Conservation (phyloP, 2,797 vertebrate genomes). For the Sebastiscus albofasciatus region DNA sequence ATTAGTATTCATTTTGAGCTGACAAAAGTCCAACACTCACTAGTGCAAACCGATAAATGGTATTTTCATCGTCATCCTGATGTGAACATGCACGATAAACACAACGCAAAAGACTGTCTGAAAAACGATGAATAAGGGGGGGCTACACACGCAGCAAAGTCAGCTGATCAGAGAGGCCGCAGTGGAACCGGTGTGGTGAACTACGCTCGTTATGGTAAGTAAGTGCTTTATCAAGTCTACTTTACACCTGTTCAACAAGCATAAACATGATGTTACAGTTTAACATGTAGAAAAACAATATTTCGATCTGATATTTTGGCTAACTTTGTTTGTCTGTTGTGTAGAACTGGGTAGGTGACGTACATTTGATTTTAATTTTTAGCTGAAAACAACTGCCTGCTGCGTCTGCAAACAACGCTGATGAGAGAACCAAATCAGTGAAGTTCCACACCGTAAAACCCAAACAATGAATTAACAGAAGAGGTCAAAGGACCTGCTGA, state of each 20-base stretch:
- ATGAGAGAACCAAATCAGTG: not conserved
- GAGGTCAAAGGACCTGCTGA: not conserved
- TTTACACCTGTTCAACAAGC: not conserved
- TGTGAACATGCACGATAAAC: too few species aligned
- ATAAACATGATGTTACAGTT: not conserved
- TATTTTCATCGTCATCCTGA: too few species aligned
- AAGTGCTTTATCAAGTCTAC: not conserved
- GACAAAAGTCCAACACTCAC: not conserved
- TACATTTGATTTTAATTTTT: not conserved
- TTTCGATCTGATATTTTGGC: not conserved
- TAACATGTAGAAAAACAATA: not conserved
- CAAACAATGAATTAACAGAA: not conserved
- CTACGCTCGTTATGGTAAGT: too few species aligned
- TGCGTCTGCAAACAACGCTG: not conserved
- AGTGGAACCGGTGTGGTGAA: too few species aligned
- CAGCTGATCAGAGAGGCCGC: too few species aligned
- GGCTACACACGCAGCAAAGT: too few species aligned
- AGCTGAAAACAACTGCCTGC: not conserved
- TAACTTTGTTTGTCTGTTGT: too few species aligned
- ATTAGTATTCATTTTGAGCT: not conserved
- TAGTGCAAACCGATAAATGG: not conserved
- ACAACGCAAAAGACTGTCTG: too few species aligned
- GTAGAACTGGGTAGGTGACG: not conserved
- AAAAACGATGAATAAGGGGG: too few species aligned
- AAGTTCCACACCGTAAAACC: not conserved